Percentiles rank a stretch among this genome's conserved stretches.
Conservation (phyloP, 2,888 invertebrate genomes). For the Allygus modestus region DNA sequence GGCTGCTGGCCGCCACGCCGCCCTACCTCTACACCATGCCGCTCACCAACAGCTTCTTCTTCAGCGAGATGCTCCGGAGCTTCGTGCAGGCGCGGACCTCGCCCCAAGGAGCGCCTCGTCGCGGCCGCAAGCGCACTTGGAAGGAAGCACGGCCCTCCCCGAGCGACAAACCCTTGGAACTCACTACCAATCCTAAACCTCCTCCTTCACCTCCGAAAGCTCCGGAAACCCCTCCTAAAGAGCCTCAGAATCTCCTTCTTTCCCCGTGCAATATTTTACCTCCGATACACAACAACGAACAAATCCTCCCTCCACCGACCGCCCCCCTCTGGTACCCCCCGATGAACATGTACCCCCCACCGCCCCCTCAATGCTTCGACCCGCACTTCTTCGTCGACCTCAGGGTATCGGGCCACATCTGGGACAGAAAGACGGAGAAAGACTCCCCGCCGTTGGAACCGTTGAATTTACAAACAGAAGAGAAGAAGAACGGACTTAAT, state of each 20-base stretch:
- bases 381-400: constrained; percentile 92
- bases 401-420: constrained; percentile 90
- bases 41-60: constrained; percentile 88
- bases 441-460: constrained; percentile 63
- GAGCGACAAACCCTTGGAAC: constrained; percentile 82
- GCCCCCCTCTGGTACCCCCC: constrained; percentile 89
- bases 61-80: constrained; percentile 91
- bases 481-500: constrained; percentile 56
- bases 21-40: constrained; percentile 92
- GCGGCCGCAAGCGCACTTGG: constrained; percentile 81
- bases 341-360: constrained; percentile 72
- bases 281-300: constrained; percentile 61
- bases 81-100: constrained; percentile 84
- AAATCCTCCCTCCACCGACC: constrained; percentile 64
- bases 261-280: constrained; percentile 53
- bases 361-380: constrained; percentile 79
- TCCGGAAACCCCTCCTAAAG: constrained; percentile 66
- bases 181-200: constrained; percentile 77
- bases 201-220: constrained; percentile 57
- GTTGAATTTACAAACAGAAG: constrained; percentile 65
- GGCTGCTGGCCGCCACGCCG: constrained; percentile 90
- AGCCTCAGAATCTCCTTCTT: constrained; percentile 42
- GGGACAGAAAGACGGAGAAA: constrained; percentile 82
- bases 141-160: constrained; percentile 74
- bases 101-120: constrained; percentile 71